These are phyloP conservation scores for Macrocentrus cingulum DNA, from an alignment of 1,140 invertebrate species.

Conservation along the genomic window DNA sequence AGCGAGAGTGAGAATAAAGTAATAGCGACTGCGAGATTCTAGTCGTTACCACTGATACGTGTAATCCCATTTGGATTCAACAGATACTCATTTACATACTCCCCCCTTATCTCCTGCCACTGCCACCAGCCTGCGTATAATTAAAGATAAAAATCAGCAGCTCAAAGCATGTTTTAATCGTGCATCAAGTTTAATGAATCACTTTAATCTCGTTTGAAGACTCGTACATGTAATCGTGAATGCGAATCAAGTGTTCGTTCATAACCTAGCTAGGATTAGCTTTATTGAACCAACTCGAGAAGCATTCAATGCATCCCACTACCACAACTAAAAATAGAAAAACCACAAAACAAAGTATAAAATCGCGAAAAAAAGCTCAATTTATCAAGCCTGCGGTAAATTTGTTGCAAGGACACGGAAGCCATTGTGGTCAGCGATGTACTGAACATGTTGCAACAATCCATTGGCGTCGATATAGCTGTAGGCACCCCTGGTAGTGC, in stretches of 20 bases:
- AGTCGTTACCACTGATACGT: neutral
- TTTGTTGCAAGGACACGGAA: constrained; percentile 69
- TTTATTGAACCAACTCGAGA: constrained; percentile 25
- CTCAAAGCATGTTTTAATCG: constrained; percentile 2
- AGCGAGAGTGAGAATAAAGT: constrained; percentile 8
- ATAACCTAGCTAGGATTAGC: constrained; percentile 1
- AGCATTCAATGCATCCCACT: constrained; percentile 17
- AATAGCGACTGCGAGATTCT: constrained; percentile 1
- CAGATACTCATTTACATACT: too few relatives aligned
- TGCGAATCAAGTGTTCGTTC: constrained; percentile 23
- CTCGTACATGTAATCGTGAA: constrained; percentile 21
- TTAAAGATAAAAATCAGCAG: neutral
- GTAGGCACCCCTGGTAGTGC: constrained; percentile 69
- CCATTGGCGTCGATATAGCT: constrained; percentile 73
- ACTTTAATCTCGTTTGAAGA: constrained; percentile 13
- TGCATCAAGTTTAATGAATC: constrained; percentile 4
- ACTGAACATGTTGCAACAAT: constrained; percentile 66
- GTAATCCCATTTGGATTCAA: constrained; percentile 3
- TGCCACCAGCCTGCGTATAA: too few relatives aligned
- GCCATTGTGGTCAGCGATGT: constrained; percentile 69
- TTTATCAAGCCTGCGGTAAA: constrained; percentile 59
- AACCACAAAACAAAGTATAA: neutral
- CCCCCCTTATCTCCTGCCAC: too few relatives aligned
- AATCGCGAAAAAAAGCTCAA: too few relatives aligned
- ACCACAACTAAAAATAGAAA: neutral